phyloP scores from a whole-genome alignment of 2,888 invertebrate genomes.

The Eristalinus aeneus region DNA sequence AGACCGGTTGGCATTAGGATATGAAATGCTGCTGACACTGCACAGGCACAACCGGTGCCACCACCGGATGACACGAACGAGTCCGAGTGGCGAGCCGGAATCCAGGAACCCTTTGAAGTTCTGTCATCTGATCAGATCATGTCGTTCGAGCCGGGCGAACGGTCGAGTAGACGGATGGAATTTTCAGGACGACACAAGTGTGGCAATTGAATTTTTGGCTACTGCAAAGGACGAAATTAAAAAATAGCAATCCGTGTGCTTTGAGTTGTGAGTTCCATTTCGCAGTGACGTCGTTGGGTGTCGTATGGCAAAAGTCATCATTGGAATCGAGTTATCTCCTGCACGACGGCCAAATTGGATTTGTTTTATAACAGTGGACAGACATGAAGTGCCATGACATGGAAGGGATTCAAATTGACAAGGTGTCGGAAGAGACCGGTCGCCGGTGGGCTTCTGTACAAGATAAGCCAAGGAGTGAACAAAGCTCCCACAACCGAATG shows the following conservation, averaged over 20 bases:
- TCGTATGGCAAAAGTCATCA: slow-evolving; percentile 33
- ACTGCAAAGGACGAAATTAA: slow-evolving; percentile 33
- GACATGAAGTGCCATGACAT: not conserved
- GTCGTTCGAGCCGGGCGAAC: slow-evolving; percentile 23
- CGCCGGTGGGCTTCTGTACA: not conserved
- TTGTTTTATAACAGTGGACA: slow-evolving; percentile 6
- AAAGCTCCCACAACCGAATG: not conserved
- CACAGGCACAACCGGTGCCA: not conserved
- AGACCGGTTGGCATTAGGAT: slow-evolving; percentile 55
- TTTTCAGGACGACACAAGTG: slow-evolving; percentile 51
- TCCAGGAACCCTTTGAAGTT: slow-evolving; percentile 66
- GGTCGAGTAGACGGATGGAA: slow-evolving; percentile 35
- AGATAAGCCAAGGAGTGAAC: not conserved
- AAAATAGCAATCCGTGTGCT: slow-evolving; percentile 49
- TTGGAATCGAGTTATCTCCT: slow-evolving; percentile 43
- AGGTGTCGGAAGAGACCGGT: not conserved
- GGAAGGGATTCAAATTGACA: not conserved
- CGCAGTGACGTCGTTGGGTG: not conserved
- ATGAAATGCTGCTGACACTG: slow-evolving; percentile 42
- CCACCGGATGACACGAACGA: not conserved
- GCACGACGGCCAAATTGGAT: slow-evolving; percentile 5
- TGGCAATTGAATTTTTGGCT: slow-evolving; percentile 64
- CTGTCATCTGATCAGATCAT: slow-evolving; percentile 46
- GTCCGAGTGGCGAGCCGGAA: slow-evolving; percentile 20
- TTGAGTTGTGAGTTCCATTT: slow-evolving; percentile 30